Percentiles rank a stretch among this genome's conserved stretches.
phyloP scores from a whole-genome alignment of 2,797 vertebrate species.

The Cirrhinus mrigala region DNA sequence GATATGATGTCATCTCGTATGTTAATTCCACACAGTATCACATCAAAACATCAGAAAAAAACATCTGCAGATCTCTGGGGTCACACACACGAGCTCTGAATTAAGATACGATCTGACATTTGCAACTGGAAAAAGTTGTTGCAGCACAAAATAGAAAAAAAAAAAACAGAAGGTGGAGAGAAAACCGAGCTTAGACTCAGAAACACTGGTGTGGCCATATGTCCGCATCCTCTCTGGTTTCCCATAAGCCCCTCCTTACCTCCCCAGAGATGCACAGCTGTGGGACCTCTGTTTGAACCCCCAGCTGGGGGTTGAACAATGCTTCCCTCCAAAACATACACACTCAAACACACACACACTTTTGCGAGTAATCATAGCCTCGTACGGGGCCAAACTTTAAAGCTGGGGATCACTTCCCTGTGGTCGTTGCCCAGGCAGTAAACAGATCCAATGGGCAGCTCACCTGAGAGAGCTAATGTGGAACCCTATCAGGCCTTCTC shows the following conservation, averaged over 20 bases:
- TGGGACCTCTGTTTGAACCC: conserved; percentile 80
- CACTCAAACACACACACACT: conserved; percentile 44
- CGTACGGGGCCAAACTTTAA: conserved; percentile 69
- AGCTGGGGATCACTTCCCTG: conserved; percentile 74
- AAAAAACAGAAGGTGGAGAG: conserved; percentile 43
- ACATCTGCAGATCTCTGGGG: conserved; percentile 29
- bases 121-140: conserved; percentile 31
- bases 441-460: conserved; percentile 75
- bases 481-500: conserved; percentile 72
- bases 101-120: conserved; percentile 22
- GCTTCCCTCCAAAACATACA: conserved; percentile 59
- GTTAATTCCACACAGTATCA: conserved; percentile 39
- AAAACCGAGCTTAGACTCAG: conserved; percentile 64
- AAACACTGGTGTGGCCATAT: conserved; percentile 64
- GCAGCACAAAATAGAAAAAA: conserved; percentile 20
- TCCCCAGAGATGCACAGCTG: conserved; percentile 77
- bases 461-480: conserved; percentile 75
- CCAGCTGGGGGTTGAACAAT: conserved; percentile 71
- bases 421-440: conserved; percentile 77
- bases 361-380: conserved; percentile 76
- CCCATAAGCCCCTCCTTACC: conserved; percentile 54
- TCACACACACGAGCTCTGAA: conserved; percentile 15
- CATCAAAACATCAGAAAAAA: conserved; percentile 44
- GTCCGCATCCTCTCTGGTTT: conserved; percentile 43
- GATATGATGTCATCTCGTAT: conserved; percentile 54